A percentile compares a stretch with the other conserved stretches of the same genome.
phyloP scores from a whole-genome alignment of 1,140 invertebrate genomes.

The Ceratitis capitata region DNA sequence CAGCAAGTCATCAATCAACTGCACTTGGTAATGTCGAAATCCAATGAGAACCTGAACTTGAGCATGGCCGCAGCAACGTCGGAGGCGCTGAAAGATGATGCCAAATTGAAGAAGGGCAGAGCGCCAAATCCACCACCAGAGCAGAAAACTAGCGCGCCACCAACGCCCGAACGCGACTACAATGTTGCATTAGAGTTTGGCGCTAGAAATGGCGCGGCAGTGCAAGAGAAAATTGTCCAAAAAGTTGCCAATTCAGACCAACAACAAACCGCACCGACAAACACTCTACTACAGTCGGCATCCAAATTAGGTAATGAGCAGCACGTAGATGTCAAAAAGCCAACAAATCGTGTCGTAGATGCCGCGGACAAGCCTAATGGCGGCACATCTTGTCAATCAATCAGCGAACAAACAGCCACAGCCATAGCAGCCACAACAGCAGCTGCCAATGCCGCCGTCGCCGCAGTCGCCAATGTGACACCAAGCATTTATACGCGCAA shows the following conservation, averaged over 20 bases:
- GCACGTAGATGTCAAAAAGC: not conserved
- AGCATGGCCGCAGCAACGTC: conserved; percentile 4
- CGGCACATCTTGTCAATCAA: not conserved
- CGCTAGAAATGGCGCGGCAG: conserved; percentile 22
- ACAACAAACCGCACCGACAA: not conserved
- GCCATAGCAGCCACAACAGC: not conserved
- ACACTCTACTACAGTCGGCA: not conserved
- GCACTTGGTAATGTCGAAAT: conserved; percentile 65
- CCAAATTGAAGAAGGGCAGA: conserved; percentile 66
- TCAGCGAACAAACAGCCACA: conserved; percentile 10
- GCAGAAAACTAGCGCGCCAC: conserved; percentile 57
- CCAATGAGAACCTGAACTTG: conserved; percentile 52
- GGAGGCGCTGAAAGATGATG: conserved; percentile 53
- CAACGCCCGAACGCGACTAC: conserved; percentile 62
- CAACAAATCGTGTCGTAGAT: not conserved
- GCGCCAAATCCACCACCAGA: conserved; percentile 69
- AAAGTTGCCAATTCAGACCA: conserved; percentile 13
- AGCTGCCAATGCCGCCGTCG: conserved; percentile 20
- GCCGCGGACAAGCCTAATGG: not conserved
- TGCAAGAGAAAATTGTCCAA: not conserved
- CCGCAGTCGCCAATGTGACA: not conserved
- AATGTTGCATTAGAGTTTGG: conserved; percentile 59
- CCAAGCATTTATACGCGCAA: conserved; percentile 69
- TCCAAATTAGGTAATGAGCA: not conserved
- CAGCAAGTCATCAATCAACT: conserved; percentile 68